These are phyloP conservation scores for Mellivora capensis DNA, from an alignment of 2,113 vertebrate species.

Conservation along the genomic window DNA sequence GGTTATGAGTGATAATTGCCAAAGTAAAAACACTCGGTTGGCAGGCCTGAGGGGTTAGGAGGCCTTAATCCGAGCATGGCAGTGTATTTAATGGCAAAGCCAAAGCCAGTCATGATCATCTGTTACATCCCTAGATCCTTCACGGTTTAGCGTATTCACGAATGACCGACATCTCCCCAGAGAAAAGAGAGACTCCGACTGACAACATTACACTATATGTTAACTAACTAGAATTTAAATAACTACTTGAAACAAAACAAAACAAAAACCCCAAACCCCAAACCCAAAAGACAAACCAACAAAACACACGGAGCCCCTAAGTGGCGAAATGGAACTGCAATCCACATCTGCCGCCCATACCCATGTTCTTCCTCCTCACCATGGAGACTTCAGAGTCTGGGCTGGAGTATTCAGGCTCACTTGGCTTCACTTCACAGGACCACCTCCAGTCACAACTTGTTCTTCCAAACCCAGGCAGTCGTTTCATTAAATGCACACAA, in stretches of 20 bases:
- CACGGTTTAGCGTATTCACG: background rate
- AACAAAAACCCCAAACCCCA: too few relatives aligned
- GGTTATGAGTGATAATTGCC: background rate
- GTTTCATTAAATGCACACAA: background rate
- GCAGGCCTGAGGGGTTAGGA: background rate
- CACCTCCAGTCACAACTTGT: background rate
- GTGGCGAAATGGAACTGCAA: background rate
- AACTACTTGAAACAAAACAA: background rate
- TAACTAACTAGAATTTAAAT: background rate
- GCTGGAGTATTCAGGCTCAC: background rate
- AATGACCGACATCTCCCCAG: background rate
- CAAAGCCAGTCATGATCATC: background rate
- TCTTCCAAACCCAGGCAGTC: background rate
- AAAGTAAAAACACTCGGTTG: background rate
- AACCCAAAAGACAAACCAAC: background rate
- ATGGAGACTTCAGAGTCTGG: background rate
- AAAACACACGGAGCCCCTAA: background rate
- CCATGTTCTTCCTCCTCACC: background rate
- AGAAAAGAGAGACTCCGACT: background rate
- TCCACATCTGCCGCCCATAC: background rate
- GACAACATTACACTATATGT: background rate
- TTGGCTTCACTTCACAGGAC: background rate
- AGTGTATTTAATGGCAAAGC: background rate
- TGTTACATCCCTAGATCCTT: background rate
- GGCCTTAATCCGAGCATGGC: background rate